Base-by-base conservation (phyloP, 2,113 vertebrate genomes). In the Alouatta palliata region DNA sequence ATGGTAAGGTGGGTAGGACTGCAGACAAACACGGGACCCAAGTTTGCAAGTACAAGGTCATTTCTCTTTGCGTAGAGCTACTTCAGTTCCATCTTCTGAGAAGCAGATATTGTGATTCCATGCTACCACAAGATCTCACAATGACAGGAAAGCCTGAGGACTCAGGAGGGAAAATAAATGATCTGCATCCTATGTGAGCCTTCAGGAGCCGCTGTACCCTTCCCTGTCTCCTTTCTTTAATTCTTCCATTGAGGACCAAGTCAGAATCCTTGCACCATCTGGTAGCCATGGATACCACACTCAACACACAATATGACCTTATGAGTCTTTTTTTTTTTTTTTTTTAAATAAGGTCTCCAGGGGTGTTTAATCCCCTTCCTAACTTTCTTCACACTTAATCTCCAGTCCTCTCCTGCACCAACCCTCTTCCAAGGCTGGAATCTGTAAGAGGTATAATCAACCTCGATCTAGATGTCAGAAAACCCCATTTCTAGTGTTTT, bases 31-130 rank as follows among this genome's bases (percentile, higher is more conserved):
- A 77, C 0, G 0, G n/a, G 79, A 87, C 45, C 45, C 52, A 49
- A 56, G 23, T 45, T 56, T 12, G 2, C 6, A 32, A 37, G 37
- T 13, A 30, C 80, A 94, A 95, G 95, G 90, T 70, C 76, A 77
- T 77, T 87, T 47, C 73, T 70, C 40, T 79, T n/a, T 68, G 49
- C 82, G 68, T 19, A 76, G 2, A 92, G 32, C 9, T 35, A 35
- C 90, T 80, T 96, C 64, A n/a, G 17, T 61, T 47, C 70, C 2
- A 25, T 27, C 83, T 82, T 56, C 66, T 66, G 56, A 64, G 49
- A 52, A 80, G 54, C 40, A 71, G 20, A 79, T 40, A 47, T 14
- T 13, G 5, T 10, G 21, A 64, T 49, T 68, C 43, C 32, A n/a
- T 23, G 23, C 47, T 20, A 8, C 12, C 37, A 5, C 10, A 25